These are phyloP conservation scores for Takifugu bimaculatus DNA, from an alignment of 2,113 vertebrate genomes.

Conservation along the genomic window DNA sequence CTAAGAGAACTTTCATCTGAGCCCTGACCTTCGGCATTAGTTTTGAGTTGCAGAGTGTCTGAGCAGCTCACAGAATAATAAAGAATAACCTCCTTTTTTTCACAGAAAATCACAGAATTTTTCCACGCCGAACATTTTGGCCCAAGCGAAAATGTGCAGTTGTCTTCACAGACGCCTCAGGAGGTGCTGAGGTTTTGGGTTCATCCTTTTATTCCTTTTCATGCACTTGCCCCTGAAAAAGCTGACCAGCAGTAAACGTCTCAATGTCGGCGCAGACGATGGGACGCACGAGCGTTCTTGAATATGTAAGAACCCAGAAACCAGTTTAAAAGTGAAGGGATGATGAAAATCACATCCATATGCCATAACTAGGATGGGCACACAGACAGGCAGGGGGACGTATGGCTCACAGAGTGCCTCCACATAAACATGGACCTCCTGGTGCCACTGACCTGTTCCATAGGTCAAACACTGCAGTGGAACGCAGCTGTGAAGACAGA, in stretches of 20 bases:
- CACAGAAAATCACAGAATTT: constrained; percentile 29
- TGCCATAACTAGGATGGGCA: constrained; percentile 55
- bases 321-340: constrained; percentile 52
- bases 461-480: constrained; percentile 8
- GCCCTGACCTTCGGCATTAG: constrained; percentile 32
- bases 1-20: constrained; percentile 20
- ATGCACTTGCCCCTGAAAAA: no score
- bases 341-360: constrained; percentile 71
- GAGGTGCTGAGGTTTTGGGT: constrained; percentile 44
- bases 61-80: constrained; percentile 37
- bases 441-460: constrained; percentile 25
- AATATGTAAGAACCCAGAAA: constrained; percentile 34
- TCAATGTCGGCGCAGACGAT: constrained; percentile 11
- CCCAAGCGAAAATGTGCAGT: constrained; percentile 12
- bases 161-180: constrained; percentile 19
- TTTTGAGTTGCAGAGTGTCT: not conserved
- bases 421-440: constrained; percentile 28
- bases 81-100: constrained; percentile 38
- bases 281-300: constrained; percentile 51
- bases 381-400: constrained; percentile 37
- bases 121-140: constrained; percentile 39
- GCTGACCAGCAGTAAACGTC: no score
- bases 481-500: constrained; percentile 18
- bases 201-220: constrained; percentile 16
- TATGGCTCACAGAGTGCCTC: constrained; percentile 31